Percentiles rank a stretch among this genome's conserved stretches.
phyloP scores from a whole-genome alignment of 2,888 invertebrate genomes.

The Hoplodrina ambigua region DNA sequence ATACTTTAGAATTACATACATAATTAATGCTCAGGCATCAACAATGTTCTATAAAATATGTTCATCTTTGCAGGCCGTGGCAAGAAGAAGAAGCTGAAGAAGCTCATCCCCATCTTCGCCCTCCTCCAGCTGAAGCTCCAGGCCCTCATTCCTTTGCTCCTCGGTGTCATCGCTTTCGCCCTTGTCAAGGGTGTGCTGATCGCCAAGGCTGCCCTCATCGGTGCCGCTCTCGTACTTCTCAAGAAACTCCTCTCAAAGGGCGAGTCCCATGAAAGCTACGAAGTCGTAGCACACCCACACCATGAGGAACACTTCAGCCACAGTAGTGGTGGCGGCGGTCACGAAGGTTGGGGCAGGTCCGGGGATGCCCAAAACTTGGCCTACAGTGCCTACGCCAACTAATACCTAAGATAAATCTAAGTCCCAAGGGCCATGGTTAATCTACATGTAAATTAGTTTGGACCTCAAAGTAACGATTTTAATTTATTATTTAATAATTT shows the following conservation, averaged over 20 bases:
- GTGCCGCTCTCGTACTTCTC: conserved; percentile 92
- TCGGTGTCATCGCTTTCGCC: conserved; percentile 93
- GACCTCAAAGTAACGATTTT: conserved; percentile 84
- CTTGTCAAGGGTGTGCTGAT: conserved; percentile 96
- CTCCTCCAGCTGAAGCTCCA: conserved; percentile 95
- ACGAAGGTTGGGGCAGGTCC: conserved; percentile 92
- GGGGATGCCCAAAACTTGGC: conserved; percentile 93
- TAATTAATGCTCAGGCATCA: background rate
- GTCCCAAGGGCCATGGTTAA: conserved; percentile 62
- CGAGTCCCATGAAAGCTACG: conserved; percentile 93
- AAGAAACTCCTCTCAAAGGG: conserved; percentile 93
- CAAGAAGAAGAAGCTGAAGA: conserved; percentile 95
- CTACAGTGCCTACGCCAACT: conserved; percentile 92
- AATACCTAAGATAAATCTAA: conserved; percentile 78
- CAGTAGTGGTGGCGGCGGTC: conserved; percentile 87
- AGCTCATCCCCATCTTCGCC: conserved; percentile 93
- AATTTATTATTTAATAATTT: conserved; percentile 87
- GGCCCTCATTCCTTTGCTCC: conserved; percentile 94
- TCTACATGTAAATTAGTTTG: conserved; percentile 78
- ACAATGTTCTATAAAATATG: conserved; percentile 20
- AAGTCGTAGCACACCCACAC: conserved; percentile 93
- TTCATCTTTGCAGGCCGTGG: conserved; percentile 91
- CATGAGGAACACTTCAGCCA: conserved; percentile 91
- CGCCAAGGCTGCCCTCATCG: conserved; percentile 95
- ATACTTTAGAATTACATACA: too few species aligned